phyloP scores from a whole-genome alignment of 1,140 invertebrate genomes.

The Drosophila parvula region DNA sequence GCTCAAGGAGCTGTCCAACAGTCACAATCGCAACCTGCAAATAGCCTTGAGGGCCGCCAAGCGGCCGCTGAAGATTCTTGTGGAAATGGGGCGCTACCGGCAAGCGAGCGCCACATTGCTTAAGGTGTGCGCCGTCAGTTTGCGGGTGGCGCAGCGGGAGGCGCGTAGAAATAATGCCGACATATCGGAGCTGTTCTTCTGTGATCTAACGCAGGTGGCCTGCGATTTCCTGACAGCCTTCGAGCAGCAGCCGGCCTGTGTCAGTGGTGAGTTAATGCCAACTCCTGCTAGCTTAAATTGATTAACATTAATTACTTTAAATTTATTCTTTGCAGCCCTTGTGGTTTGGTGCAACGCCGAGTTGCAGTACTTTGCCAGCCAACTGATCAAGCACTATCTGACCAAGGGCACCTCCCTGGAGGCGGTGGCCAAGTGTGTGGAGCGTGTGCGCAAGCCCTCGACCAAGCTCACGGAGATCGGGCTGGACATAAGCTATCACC shows the following conservation, averaged over 20 bases:
- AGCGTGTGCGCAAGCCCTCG: constrained; percentile 90
- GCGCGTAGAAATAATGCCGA: constrained; percentile 80
- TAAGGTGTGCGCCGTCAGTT: constrained; percentile 71
- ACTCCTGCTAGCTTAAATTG: too few relatives aligned
- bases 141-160: constrained; percentile 79
- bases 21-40: constrained; percentile 94
- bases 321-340: constrained; percentile 87
- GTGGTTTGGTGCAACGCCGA: constrained; percentile 96
- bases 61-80: constrained; percentile 91
- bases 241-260: constrained; percentile 76
- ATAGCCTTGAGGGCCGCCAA: constrained; percentile 95
- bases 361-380: constrained; percentile 91
- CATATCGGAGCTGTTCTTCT: constrained; percentile 82
- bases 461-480: constrained; percentile 87
- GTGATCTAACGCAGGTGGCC: constrained; percentile 80
- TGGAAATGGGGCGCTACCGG: constrained; percentile 86
- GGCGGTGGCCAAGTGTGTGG: constrained; percentile 94
- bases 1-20: constrained; percentile 94
- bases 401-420: constrained; percentile 93
- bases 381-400: constrained; percentile 95
- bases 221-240: constrained; percentile 82
- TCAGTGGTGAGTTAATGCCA: constrained; percentile 64
- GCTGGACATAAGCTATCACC: constrained; percentile 90
- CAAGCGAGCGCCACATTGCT: constrained; percentile 74
- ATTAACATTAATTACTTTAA: neutral